A percentile compares a stretch with the other conserved stretches of the same genome.
These are phyloP conservation scores for Lithophane socia DNA, from an alignment of 2,888 invertebrate species.

Conservation along the genomic window DNA sequence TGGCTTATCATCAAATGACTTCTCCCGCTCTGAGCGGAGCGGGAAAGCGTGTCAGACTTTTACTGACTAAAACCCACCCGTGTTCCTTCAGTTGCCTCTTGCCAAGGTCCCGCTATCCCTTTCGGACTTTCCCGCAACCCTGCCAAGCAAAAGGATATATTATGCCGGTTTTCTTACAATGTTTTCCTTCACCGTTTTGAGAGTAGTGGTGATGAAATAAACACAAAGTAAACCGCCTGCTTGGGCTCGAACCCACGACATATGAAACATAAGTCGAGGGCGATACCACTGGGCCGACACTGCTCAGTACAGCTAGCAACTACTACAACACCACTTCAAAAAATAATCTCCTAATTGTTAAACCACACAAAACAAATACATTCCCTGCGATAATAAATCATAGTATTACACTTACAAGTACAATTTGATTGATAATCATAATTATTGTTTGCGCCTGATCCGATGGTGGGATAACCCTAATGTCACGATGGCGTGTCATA, in stretches of 20 bases:
- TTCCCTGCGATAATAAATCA: constrained; percentile 58
- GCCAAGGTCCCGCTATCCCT: too few relatives aligned
- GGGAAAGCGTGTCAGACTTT: too few relatives aligned
- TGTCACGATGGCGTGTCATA: constrained; percentile 61
- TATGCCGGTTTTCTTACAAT: too few relatives aligned
- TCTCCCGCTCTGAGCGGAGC: too few relatives aligned
- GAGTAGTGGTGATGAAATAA: too few relatives aligned
- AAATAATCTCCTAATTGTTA: constrained; percentile 3
- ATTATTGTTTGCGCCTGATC: constrained; percentile 56
- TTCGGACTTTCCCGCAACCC: too few relatives aligned
- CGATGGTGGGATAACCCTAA: constrained; percentile 58
- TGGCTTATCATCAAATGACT: too few relatives aligned
- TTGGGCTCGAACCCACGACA: background rate
- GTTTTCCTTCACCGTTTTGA: too few relatives aligned
- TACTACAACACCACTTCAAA: background rate
- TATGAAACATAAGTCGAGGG: background rate
- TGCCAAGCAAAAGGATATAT: too few relatives aligned
- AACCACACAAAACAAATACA: constrained; percentile 14
- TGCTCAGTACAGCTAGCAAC: background rate
- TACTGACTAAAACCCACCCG: too few relatives aligned
- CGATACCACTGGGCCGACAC: background rate
- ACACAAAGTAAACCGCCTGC: too few relatives aligned
- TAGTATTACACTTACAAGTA: constrained; percentile 39
- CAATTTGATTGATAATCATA: constrained; percentile 65
- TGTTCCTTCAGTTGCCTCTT: too few relatives aligned